A percentile compares a stretch with the other conserved stretches of the same genome.
phyloP scores from a whole-genome alignment of 2,113 vertebrate species.

The Tragelaphus strepsiceros region DNA sequence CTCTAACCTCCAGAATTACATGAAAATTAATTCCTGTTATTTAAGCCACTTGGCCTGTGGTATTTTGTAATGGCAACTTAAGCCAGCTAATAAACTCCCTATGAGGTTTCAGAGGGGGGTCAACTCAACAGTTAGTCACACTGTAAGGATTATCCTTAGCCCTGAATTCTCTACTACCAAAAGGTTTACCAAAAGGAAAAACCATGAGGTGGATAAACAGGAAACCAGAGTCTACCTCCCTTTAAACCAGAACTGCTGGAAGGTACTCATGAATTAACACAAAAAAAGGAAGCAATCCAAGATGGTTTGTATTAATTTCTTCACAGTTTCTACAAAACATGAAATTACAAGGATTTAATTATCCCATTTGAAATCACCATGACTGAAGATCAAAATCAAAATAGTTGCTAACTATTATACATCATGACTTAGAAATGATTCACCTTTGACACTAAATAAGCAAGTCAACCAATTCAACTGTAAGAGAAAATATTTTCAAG shows the following conservation, averaged over 20 bases:
- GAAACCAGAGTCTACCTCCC: not conserved
- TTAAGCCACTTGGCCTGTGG: not conserved
- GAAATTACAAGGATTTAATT: not conserved
- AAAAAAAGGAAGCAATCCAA: not conserved
- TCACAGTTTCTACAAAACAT: not conserved
- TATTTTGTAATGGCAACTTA: not conserved
- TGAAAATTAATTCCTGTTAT: not conserved
- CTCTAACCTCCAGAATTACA: not conserved
- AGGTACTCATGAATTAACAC: not conserved
- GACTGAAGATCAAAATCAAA: slow-evolving; percentile 26
- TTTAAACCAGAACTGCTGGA: not conserved
- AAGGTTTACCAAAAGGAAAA: not conserved
- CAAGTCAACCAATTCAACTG: not conserved
- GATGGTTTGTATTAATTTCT: not conserved
- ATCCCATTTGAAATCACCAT: slow-evolving; percentile 6
- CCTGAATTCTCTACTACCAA: not conserved
- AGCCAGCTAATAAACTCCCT: not conserved
- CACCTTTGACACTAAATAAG: slow-evolving; percentile 23
- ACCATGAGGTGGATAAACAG: not conserved
- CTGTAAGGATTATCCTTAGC: not conserved
- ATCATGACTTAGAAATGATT: not conserved
- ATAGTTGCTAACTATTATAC: not conserved
- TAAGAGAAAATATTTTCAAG: slow-evolving; percentile 32
- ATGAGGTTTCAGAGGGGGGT: not conserved
- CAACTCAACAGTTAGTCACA: not conserved